A percentile compares a stretch with the other conserved stretches of the same genome.
These are phyloP conservation scores for Carabus problematicus DNA, from an alignment of 2,888 invertebrate species.

Conservation along the genomic window DNA sequence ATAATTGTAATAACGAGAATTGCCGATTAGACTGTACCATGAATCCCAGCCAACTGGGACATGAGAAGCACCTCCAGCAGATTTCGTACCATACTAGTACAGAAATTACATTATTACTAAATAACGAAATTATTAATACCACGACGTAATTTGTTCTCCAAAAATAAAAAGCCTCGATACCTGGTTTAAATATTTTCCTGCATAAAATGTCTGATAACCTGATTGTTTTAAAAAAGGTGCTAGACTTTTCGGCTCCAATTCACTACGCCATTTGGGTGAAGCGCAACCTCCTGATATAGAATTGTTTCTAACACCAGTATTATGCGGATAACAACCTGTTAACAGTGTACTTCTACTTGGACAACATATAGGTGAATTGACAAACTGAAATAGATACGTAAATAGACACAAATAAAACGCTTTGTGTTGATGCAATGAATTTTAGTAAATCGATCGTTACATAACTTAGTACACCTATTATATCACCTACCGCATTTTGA, in stretches of 20 bases:
- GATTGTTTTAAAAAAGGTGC: slow-evolving; percentile 69
- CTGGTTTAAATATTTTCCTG: slow-evolving; percentile 93
- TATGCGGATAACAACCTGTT: slow-evolving; percentile 85
- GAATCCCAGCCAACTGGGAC: slow-evolving; percentile 87
- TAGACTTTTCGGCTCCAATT: slow-evolving; percentile 71
- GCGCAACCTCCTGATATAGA: slow-evolving; percentile 80
- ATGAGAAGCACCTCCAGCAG: slow-evolving; percentile 66
- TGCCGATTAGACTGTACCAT: slow-evolving; percentile 89
- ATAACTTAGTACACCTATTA: slow-evolving; percentile 15
- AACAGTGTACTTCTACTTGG: slow-evolving; percentile 88
- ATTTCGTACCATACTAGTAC: slow-evolving; percentile 68
- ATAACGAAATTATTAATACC: not conserved
- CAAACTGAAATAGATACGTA: slow-evolving; percentile 68
- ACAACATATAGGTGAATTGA: slow-evolving; percentile 86
- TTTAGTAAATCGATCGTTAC: not conserved
- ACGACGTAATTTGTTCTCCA: not conserved
- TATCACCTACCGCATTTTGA: slow-evolving; percentile 73
- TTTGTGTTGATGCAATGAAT: not conserved
- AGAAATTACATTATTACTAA: slow-evolving; percentile 4
- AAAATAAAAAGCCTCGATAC: slow-evolving; percentile 58
- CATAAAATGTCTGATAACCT: slow-evolving; percentile 86
- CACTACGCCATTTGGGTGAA: slow-evolving; percentile 70
- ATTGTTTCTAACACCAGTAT: slow-evolving; percentile 81
- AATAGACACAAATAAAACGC: not conserved
- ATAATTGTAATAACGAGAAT: slow-evolving; percentile 93